Base-by-base conservation (phyloP, 1,140 invertebrate species). In the Temnothorax curvispinosus region DNA sequence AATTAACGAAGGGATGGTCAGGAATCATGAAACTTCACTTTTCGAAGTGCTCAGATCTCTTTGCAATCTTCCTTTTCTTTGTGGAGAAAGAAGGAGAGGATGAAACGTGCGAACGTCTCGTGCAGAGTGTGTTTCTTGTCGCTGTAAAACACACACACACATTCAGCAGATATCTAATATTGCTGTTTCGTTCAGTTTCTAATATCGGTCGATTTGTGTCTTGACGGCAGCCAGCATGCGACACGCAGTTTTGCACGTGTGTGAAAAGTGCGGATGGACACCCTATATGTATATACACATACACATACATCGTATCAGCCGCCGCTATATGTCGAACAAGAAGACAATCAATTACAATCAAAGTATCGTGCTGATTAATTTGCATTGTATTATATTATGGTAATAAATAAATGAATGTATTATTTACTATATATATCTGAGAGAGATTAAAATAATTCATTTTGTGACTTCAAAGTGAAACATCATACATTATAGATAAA, bases 71-170 rank as follows among this genome's bases (percentile, higher is more conserved):
- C 65, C 18, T 84, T 87, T 75, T 89, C 60, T 71, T 54, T 58
- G 15, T 52, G 1, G 44, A 44, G 13, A n/a, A 41, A 72, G 38
- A 81, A 27, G 74, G 74, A 85, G 84, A 50, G 52, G 58, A 27
- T 50, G 18, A 88, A 81, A 87, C 91, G 92, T 93, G 92, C 92
- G 89, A 89, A 89, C 88, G 85, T 85, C 88, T 89, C 91, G 91
- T 93, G 92, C 90, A 93, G 78, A 60, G 64, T 82, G 85, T 90
- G 52, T 72, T 78, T 74, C 35, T 60, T 54, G 84, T 64, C 38
- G 7, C n/a, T 86, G 72, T 21, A 84, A 58, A 65, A 89, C 72
- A 89, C 84, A 82, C 88, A 85, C 87, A 86, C 87, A 86, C 87
- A 91, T 92, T 91, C 87, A 86, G 85, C 88, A 67, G 52, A 84